Evolutionary conservation across 2,113 vertebrate genomes (phyloP).

Genomic region (Saguinus imperator): DNA sequence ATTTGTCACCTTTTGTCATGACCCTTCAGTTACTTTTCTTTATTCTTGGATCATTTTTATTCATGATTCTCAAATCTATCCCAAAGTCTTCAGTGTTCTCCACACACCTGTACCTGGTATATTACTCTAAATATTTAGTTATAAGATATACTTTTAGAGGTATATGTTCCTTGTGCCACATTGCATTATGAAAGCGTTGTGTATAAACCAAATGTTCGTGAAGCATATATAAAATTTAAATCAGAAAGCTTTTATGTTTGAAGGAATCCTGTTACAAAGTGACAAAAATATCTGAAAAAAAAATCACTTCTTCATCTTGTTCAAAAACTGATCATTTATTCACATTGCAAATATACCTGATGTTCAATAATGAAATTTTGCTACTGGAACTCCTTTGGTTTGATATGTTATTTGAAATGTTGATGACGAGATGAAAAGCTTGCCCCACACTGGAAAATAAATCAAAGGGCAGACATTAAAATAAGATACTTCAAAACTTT

Average conservation of each 20-base stretch:
- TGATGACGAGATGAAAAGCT: slow-evolving; percentile 24
- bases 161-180: background rate
- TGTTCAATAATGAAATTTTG: background rate
- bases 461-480: background rate
- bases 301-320: background rate
- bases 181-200: background rate
- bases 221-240: background rate
- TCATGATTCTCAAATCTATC: background rate
- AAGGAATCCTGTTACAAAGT: background rate
- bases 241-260: background rate
- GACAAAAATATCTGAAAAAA: slow-evolving; percentile 37
- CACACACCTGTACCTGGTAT: too few species aligned
- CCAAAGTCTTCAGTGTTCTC: background rate
- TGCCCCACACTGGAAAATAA: background rate
- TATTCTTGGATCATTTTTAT: background rate
- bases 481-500: background rate
- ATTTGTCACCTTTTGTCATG: background rate
- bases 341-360: background rate
- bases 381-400: background rate
- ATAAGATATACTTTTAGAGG: background rate
- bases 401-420: slow-evolving; percentile 8
- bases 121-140: too few species aligned
- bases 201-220: background rate
- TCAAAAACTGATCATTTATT: slow-evolving; percentile 4
- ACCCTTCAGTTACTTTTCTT: background rate